Base-by-base conservation (phyloP, 2,797 vertebrate genomes). In the Phylloscopus collybita region DNA sequence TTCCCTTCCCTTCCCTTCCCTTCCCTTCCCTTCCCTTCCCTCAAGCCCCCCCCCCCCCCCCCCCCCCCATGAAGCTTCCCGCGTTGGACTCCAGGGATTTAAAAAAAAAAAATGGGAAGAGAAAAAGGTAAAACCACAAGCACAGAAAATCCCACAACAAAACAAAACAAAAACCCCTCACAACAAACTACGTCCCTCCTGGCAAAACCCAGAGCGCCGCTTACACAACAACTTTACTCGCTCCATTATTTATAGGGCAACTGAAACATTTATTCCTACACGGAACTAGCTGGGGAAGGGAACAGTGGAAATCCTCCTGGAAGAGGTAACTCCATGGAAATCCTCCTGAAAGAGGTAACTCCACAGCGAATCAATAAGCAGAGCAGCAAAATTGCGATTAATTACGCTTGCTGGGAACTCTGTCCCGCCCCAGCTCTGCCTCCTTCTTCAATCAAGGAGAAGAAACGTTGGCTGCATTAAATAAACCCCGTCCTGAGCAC, bases 201-300 rank as follows among this genome's bases (percentile, higher is more conserved):
- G 97, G 98, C 97, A 98, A 97, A 97, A 98, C 98, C 98, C 98
- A 98, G 96, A 98, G 98, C 98, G 97, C 98, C 98, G 98, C 98
- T 99, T 98, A 98, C 96, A 97, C 98, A 97, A 97, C 97, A 97
- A 97, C 97, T 86, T 97, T 92, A 72, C 97, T 97, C 49, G 44
- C 97, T 99, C 97, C 98, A 99, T 99, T 99, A 99, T 99, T 99
- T 98, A 99, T 99, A 94, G 98, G 90, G 97, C 97, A 97, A 98
- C 98, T 97, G 98, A 98, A 99, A 98, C 98, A 98, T 98, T 98
- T 98, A 99, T 99, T 98, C 96, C 95, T 98, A 98, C 97, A 54
- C 90, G 70, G 98, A 95, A 82, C 89, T 80, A 86, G 89, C 82
- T 62, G 45, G 62, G 6, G 79, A 89, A n/a, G 1, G 13, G 3